Evolutionary conservation across 2,888 invertebrate species (phyloP).

Genomic region (Megastigmus dorsalis): DNA sequence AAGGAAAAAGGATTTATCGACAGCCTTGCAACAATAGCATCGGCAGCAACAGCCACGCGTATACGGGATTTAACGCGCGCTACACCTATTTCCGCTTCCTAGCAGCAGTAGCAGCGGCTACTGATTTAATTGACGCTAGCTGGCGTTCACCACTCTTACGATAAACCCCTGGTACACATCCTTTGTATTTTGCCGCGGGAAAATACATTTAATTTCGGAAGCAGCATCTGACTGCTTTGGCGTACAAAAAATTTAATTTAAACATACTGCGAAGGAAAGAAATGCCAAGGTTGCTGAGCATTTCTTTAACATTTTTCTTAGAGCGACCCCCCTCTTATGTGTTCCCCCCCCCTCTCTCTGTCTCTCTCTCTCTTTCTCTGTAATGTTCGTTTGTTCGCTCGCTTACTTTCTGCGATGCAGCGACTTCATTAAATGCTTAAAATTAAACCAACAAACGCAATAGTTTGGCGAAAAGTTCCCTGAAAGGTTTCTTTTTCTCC

Average conservation of each 20-base stretch:
- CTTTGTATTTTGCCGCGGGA: neutral
- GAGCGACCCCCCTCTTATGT: neutral
- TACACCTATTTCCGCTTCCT: too few species aligned
- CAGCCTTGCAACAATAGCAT: too few species aligned
- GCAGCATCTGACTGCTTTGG: neutral
- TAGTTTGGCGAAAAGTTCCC: neutral
- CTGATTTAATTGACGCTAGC: conserved; percentile 24
- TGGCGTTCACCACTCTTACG: too few species aligned
- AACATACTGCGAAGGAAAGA: conserved; percentile 38
- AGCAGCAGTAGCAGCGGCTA: too few species aligned
- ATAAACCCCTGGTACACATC: too few species aligned
- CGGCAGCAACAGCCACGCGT: too few species aligned
- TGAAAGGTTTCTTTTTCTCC: conserved; percentile 1
- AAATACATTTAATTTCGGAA: conserved; percentile 34
- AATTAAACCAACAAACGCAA: conserved; percentile 20
- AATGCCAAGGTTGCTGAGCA: conserved; percentile 31
- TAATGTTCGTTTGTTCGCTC: too few species aligned
- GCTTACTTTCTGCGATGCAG: too few species aligned
- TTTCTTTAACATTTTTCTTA: conserved; percentile 33
- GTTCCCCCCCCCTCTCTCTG: neutral
- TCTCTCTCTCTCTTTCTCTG: neutral
- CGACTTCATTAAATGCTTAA: conserved; percentile 40
- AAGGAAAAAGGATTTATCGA: conserved; percentile 37
- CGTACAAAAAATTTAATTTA: conserved; percentile 48
- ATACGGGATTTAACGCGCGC: neutral